phyloP scores from a whole-genome alignment of 2,888 invertebrate genomes.

The Incurvaria masculella region DNA sequence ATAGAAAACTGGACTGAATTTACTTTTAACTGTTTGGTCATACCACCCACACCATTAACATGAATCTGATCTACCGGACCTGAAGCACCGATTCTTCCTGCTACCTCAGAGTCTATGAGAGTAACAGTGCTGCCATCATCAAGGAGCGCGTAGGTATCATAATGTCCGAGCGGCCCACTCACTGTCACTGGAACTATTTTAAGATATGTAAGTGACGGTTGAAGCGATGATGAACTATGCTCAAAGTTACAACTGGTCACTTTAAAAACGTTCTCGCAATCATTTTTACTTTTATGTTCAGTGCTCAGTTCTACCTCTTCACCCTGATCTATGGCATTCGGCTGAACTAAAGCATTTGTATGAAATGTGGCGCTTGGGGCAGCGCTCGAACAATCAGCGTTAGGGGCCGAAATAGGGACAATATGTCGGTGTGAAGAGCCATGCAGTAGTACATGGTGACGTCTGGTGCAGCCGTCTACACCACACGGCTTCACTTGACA shows the following conservation, averaged over 20 bases:
- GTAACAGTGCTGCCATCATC: not conserved
- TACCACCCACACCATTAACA: slow-evolving; percentile 1
- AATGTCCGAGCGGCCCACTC: not conserved
- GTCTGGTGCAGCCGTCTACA: not conserved
- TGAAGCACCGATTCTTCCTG: not conserved
- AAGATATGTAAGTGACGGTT: not conserved
- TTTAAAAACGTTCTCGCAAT: too few relatives aligned
- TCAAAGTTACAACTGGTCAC: too few relatives aligned
- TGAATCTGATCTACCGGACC: slow-evolving; percentile 1
- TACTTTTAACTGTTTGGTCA: too few relatives aligned
- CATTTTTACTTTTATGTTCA: too few relatives aligned
- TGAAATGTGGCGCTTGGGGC: too few relatives aligned
- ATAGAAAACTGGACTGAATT: too few relatives aligned
- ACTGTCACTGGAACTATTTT: slow-evolving; percentile 2
- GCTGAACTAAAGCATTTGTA: too few relatives aligned
- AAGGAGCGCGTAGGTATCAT: not conserved
- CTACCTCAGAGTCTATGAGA: slow-evolving; percentile 2
- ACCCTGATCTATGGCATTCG: too few relatives aligned
- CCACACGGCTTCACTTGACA: not conserved
- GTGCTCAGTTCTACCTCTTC: too few relatives aligned
- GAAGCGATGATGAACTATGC: too few relatives aligned
- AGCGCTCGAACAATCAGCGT: too few relatives aligned
- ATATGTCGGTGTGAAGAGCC: not conserved
- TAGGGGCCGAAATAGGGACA: too few relatives aligned
- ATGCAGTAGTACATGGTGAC: not conserved